phyloP scores from a whole-genome alignment of 1,140 invertebrate genomes.

The Anadara kagoshimensis region DNA sequence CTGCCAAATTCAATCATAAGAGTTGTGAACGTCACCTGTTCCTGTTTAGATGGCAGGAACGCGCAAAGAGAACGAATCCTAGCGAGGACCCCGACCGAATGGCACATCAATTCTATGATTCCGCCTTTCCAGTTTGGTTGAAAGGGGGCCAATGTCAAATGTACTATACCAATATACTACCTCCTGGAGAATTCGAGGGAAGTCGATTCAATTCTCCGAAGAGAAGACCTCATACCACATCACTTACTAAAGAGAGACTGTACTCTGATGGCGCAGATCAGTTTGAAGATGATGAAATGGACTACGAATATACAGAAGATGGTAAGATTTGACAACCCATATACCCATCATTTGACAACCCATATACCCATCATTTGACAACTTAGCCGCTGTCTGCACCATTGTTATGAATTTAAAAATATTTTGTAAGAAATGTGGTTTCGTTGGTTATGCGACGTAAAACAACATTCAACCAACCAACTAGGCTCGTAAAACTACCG shows the following conservation, averaged over 20 bases:
- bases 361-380: too few relatives aligned
- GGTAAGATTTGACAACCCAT: too few relatives aligned
- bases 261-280: neutral
- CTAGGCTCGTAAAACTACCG: too few relatives aligned
- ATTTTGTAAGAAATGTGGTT: too few relatives aligned
- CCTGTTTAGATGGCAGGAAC: slow-evolving; percentile 71
- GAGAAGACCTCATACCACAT: slow-evolving; percentile 25
- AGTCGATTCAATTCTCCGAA: slow-evolving; percentile 64
- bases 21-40: slow-evolving; percentile 71
- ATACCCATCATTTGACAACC: too few relatives aligned
- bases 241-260: slow-evolving; percentile 26
- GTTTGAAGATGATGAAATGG: slow-evolving; percentile 4
- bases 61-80: slow-evolving; percentile 63
- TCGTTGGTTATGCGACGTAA: too few relatives aligned
- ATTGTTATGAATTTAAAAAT: too few relatives aligned
- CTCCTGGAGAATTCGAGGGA: slow-evolving; percentile 69
- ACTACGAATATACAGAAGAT: slow-evolving; percentile 8
- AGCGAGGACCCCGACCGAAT: slow-evolving; percentile 54
- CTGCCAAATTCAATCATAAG: slow-evolving; percentile 69
- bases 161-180: slow-evolving; percentile 65
- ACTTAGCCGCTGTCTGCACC: too few relatives aligned
- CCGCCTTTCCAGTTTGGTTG: slow-evolving; percentile 67
- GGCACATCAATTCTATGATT: slow-evolving; percentile 70
- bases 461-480: too few relatives aligned
- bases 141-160: slow-evolving; percentile 61